Base-by-base conservation (phyloP, 1,140 invertebrate genomes). In the Helicoverpa zea region DNA sequence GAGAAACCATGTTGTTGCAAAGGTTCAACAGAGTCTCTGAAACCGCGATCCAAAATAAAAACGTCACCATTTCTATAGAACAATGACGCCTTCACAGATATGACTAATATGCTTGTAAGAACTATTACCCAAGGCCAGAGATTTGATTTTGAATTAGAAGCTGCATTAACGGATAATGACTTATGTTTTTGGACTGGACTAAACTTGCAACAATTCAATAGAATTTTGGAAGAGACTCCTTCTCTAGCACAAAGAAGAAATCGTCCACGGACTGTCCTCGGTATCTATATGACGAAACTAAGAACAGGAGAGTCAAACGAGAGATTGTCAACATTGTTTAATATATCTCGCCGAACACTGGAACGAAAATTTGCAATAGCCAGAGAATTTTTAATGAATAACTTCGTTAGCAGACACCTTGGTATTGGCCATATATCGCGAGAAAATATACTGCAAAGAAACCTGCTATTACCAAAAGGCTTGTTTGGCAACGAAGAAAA, bases 241-340 rank as follows among this genome's bases (percentile, higher is more conserved):
- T 56, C 52, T 77, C 75, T 77, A 58, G 16, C 43, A 72, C 63
- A 83, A 54, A 59, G 63, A 52, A 49, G 47, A 51, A 54, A 78
- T 43, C 66, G 66, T 76, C 75, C 79, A 59, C 54, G 35, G 18
- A 83, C 75, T 14, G 61, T 52, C 63, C 64, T 84, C 47, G 73
- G 80, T 52, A 80, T 81, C 47, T 82, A 80, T 49, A 51, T 82
- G 61, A 63, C 72, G n/a, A 84, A 84, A 80, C 74, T 84, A 18
- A 82, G 78, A 73, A 84, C 83, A 56, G 80, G 80, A 59, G 77
- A 84, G 72, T 56, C 77, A 14, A 70, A 84, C 68, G 79, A 80
- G 35, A 61, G 81, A 13, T 78, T 84, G 49, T 77, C 81, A 59
- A 80, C 73, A 30, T 51, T 80, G 63, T 84, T 84, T 51, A 73